A percentile compares a stretch with the other conserved stretches of the same genome.
Evolutionary conservation across 2,113 vertebrate species (phyloP).

Genomic region (Embiotoca jacksoni): DNA sequence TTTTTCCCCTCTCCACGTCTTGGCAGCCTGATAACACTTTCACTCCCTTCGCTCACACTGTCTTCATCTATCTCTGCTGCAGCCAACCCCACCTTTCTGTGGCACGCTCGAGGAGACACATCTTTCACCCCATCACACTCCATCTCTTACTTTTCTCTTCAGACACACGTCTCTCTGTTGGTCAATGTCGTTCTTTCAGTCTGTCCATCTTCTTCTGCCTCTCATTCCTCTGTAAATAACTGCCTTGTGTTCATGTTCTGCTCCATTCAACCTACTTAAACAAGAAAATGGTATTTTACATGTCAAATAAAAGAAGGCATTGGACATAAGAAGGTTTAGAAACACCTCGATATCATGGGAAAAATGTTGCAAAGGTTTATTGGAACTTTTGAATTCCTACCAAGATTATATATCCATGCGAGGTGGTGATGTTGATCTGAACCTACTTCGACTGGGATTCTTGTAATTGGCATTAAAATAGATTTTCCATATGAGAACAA

Average conservation of each 20-base stretch:
- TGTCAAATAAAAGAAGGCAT: neutral
- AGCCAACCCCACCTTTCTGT: slow-evolving; percentile 33
- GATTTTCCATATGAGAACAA: neutral
- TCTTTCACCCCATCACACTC: slow-evolving; percentile 11
- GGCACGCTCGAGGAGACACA: neutral
- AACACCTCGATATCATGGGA: neutral
- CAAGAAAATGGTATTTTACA: neutral
- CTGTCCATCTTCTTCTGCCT: slow-evolving; percentile 17
- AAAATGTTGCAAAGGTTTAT: neutral
- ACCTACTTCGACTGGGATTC: neutral
- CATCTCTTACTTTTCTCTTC: neutral
- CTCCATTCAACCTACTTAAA: neutral
- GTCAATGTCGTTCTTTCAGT: slow-evolving; percentile 6
- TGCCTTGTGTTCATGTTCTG: slow-evolving; percentile 34
- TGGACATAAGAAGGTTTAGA: neutral
- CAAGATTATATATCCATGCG: neutral
- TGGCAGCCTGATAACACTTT: slow-evolving; percentile 65
- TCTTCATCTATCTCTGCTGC: slow-evolving; percentile 53
- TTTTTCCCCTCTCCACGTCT: slow-evolving; percentile 52
- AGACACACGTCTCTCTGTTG: neutral
- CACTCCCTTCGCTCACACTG: slow-evolving; percentile 52
- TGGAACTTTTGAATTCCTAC: neutral
- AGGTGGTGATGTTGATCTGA: neutral
- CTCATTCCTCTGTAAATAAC: slow-evolving; percentile 26
- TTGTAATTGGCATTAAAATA: neutral